Percentiles rank a stretch among this genome's conserved stretches.
Conservation (phyloP, 2,888 invertebrate species). For the Cyrtodaria siliqua region DNA sequence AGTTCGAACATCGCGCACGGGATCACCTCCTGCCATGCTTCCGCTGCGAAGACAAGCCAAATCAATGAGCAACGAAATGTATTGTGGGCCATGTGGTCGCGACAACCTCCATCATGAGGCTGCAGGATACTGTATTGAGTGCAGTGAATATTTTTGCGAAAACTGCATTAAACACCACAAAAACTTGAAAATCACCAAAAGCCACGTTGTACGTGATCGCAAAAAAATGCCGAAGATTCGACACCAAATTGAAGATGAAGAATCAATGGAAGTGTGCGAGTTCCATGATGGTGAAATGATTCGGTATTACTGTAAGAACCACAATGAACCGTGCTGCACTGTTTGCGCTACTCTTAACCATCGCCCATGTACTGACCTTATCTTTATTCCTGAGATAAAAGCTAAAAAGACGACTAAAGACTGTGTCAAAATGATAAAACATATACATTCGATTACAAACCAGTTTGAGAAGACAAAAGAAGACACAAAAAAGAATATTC, state of each 20-base stretch:
- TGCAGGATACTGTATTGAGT: slow-evolving; percentile 56
- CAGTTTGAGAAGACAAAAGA: slow-evolving; percentile 46
- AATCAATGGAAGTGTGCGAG: slow-evolving; percentile 42
- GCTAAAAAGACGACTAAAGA: slow-evolving; percentile 53
- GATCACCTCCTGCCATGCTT: background rate
- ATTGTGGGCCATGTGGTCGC: slow-evolving; percentile 56
- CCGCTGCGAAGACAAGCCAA: slow-evolving; percentile 25
- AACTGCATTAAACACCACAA: slow-evolving; percentile 60
- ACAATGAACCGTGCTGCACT: slow-evolving; percentile 53
- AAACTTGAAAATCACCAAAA: slow-evolving; percentile 61
- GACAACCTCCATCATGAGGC: slow-evolving; percentile 55
- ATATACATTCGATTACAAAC: slow-evolving; percentile 36
- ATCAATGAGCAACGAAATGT: slow-evolving; percentile 52
- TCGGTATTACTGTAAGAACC: slow-evolving; percentile 51
- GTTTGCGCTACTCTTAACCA: slow-evolving; percentile 60
- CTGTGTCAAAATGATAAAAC: slow-evolving; percentile 42
- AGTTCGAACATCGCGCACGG: background rate
- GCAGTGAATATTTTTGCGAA: slow-evolving; percentile 60
- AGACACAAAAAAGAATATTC: slow-evolving; percentile 40
- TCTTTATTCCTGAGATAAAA: slow-evolving; percentile 59
- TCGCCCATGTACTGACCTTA: slow-evolving; percentile 40
- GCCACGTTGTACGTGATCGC: slow-evolving; percentile 47
- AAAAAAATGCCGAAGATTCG: slow-evolving; percentile 55
- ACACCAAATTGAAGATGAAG: slow-evolving; percentile 39
- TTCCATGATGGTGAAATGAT: slow-evolving; percentile 44